phyloP scores from a whole-genome alignment of 2,113 vertebrate species.

The Hippocampus barbouri region DNA sequence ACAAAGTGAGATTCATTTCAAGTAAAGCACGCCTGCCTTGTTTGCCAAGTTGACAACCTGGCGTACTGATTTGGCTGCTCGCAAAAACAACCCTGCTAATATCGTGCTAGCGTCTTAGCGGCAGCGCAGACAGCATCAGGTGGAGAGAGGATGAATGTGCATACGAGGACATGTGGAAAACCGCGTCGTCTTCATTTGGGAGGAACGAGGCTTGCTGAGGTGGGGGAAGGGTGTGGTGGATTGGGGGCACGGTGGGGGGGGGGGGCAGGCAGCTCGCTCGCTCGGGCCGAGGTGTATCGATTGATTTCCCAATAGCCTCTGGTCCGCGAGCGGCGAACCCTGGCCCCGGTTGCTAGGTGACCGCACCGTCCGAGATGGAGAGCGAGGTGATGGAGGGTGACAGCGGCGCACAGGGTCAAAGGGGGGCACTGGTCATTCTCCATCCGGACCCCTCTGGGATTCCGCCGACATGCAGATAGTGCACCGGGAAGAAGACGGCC shows the following conservation, averaged over 20 bases:
- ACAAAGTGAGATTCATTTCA: too few relatives aligned
- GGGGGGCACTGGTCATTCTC: slow-evolving; percentile 73
- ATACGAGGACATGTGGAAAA: slow-evolving; percentile 63
- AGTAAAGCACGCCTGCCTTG: too few relatives aligned
- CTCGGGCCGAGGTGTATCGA: slow-evolving; percentile 72
- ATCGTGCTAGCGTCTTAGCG: neutral
- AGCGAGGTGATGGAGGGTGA: slow-evolving; percentile 74
- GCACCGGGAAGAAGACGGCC: slow-evolving; percentile 33
- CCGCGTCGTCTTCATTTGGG: slow-evolving; percentile 70
- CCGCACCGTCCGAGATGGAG: slow-evolving; percentile 79
- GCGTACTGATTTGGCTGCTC: too few relatives aligned
- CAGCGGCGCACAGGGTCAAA: slow-evolving; percentile 70
- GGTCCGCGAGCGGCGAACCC: slow-evolving; percentile 77
- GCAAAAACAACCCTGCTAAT: neutral
- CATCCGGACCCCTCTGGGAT: slow-evolving; percentile 61
- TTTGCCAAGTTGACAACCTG: too few relatives aligned
- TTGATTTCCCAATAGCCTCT: slow-evolving; percentile 78
- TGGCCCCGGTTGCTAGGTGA: slow-evolving; percentile 82
- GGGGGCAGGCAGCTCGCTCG: slow-evolving; percentile 42
- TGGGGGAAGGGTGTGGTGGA: slow-evolving; percentile 36
- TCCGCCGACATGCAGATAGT: slow-evolving; percentile 65
- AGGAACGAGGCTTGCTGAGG: slow-evolving; percentile 53
- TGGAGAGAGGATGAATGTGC: slow-evolving; percentile 55
- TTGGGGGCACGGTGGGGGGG: slow-evolving; percentile 22
- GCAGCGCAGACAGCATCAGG: neutral